Base-by-base conservation (phyloP, 2,888 invertebrate species). In the Lepas anatifera region DNA sequence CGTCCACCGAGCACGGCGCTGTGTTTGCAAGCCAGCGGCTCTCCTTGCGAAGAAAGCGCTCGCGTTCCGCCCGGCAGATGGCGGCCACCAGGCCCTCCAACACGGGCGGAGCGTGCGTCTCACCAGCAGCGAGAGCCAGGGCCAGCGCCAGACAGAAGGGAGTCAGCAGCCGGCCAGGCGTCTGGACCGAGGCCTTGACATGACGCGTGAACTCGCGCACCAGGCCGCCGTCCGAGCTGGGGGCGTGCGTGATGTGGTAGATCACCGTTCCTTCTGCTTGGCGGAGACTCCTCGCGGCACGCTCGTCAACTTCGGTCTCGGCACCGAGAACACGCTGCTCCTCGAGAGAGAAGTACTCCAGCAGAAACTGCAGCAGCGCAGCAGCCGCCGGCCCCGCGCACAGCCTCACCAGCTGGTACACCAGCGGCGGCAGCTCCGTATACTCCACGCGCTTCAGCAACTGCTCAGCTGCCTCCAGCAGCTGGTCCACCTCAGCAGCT, bases 211-310 rank as follows among this genome's bases (percentile, higher is more conserved):
- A 71, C 41, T 74, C 74, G 32, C 67, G 64, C 35, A 73, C 73
- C 64, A 74, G 46, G 22, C 58, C 63, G 16, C 71, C 67, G 63
- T 73, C 71, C 37, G 70, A 70, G 66, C 70, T 68, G 46, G 74
- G 73, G 68, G 71, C 64, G 64, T 74, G 72, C 6, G 74, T 74
- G 29, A 74, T 37, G 58, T 74, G 74, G 29, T 72, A 70, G 35
- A 74, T 73, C 46, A 73, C 73, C 11, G 74, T 74, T 27, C 73
- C 72, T 32, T 72, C 71, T 16, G 74, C 73, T 48, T 73, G 66
- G 16, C 39, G 66, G 27, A 37, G 66, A 7, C 27, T 39, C 35
- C 25, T 29, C 2, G 66, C 37, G 13, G 66, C n/a, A 13, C 39
- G 37, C 25, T 27, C 25, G 25, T 37, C 39, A n/a, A n/a, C n/a